phyloP scores from a whole-genome alignment of 2,888 invertebrate species.

The Parochlus steinenii region DNA sequence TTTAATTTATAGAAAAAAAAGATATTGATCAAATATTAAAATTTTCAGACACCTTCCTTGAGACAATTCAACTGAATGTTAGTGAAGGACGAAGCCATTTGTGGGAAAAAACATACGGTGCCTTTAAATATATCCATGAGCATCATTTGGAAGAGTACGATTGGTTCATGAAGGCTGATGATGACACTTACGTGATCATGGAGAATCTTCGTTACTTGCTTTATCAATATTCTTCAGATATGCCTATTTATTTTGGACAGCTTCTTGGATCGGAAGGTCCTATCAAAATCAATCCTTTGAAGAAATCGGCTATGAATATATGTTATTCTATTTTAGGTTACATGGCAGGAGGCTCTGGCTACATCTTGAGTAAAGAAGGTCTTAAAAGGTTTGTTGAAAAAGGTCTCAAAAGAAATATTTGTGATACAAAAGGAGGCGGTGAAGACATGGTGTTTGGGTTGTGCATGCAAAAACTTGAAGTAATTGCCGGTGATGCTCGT shows the following conservation, averaged over 20 bases:
- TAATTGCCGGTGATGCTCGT: slow-evolving; percentile 66
- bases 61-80: slow-evolving; percentile 61
- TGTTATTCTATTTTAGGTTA: slow-evolving; percentile 42
- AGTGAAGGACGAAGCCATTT: slow-evolving; percentile 79
- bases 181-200: slow-evolving; percentile 90
- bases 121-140: slow-evolving; percentile 74
- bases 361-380: slow-evolving; percentile 81
- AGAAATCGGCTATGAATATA: slow-evolving; percentile 1
- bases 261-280: slow-evolving; percentile 59
- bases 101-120: slow-evolving; percentile 97
- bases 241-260: slow-evolving; percentile 76
- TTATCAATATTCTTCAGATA: slow-evolving; percentile 49
- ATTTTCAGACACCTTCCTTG: slow-evolving; percentile 58
- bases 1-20: too few relatives aligned
- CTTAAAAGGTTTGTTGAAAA: slow-evolving; percentile 58
- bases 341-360: slow-evolving; percentile 89
- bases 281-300: not conserved
- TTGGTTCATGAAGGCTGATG: slow-evolving; percentile 98
- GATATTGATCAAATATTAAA: too few relatives aligned
- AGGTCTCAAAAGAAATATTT: slow-evolving; percentile 46
- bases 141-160: slow-evolving; percentile 73
- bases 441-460: slow-evolving; percentile 89
- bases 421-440: slow-evolving; percentile 47
- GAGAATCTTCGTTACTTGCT: slow-evolving; percentile 90
- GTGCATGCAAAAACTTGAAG: slow-evolving; percentile 64